These are phyloP conservation scores for Ptiloglossa arizonensis DNA, from an alignment of 1,140 invertebrate genomes.

Conservation along the genomic window DNA sequence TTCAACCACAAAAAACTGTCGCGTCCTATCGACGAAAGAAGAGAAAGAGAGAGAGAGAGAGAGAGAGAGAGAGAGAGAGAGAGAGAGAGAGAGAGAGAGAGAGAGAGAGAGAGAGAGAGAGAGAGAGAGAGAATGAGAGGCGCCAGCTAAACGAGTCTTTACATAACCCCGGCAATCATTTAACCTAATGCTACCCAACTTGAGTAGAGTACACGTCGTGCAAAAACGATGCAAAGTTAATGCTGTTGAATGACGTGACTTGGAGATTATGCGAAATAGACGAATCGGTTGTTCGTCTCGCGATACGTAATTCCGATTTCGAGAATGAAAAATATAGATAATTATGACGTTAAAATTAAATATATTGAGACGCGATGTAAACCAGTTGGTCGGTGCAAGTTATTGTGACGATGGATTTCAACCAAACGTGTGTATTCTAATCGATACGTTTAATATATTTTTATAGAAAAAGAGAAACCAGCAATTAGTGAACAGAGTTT, in stretches of 20 bases:
- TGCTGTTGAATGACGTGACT: not conserved
- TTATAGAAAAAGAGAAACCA: no score
- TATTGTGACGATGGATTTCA: no score
- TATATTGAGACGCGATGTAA: no score
- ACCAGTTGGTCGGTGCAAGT: no score
- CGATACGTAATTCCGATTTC: not conserved
- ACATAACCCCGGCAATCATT: constrained; percentile 70
- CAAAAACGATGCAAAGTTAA: not conserved
- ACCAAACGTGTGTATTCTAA: no score
- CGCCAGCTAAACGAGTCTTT: constrained; percentile 70
- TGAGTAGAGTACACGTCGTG: constrained; percentile 19
- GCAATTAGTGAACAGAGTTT: no score
- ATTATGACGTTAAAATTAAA: no score
- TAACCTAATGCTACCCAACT: constrained; percentile 54
- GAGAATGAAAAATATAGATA: not conserved
- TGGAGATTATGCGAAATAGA: not conserved
- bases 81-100: constrained; percentile 51
- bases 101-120: constrained; percentile 38
- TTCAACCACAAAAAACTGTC: constrained; percentile 57
- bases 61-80: constrained; percentile 56
- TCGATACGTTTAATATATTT: no score
- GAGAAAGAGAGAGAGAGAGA: constrained; percentile 44
- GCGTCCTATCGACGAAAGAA: constrained; percentile 45
- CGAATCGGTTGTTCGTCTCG: not conserved
- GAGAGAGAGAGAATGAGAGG: constrained; percentile 54